phyloP scores from a whole-genome alignment of 23 tunicate species.

The Trididemnum clinides region DNA sequence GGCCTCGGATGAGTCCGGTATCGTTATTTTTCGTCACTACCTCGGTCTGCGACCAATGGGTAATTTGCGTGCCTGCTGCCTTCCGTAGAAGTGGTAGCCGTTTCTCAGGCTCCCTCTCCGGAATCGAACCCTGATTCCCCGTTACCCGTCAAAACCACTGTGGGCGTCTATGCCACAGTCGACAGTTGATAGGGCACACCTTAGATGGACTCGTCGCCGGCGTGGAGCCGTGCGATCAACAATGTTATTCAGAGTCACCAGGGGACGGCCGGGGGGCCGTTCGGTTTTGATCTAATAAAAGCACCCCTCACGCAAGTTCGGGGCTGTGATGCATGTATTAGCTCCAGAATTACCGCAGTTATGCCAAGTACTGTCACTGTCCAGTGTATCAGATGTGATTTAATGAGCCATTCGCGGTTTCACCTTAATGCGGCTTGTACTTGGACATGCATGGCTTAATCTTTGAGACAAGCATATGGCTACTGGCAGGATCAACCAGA shows the following conservation, averaged over 20 bases:
- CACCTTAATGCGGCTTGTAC: slow-evolving; percentile 23
- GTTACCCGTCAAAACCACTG: slow-evolving; percentile 59
- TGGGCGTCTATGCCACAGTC: slow-evolving; percentile 48
- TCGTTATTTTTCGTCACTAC: slow-evolving; percentile 77
- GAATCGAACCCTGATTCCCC: slow-evolving; percentile 59
- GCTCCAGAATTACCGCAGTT: slow-evolving; percentile 45
- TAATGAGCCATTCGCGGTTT: slow-evolving; percentile 51
- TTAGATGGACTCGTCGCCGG: slow-evolving; percentile 42
- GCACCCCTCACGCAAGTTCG: slow-evolving; percentile 12
- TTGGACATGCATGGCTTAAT: slow-evolving; percentile 43
- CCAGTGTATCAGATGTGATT: slow-evolving; percentile 28
- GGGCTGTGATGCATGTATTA: slow-evolving; percentile 9
- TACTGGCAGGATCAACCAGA: slow-evolving; percentile 44
- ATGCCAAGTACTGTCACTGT: not conserved
- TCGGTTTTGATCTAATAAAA: slow-evolving; percentile 34
- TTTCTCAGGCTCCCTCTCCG: too few relatives aligned
- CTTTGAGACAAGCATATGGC: slow-evolving; percentile 54
- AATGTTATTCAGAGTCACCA: slow-evolving; percentile 57
- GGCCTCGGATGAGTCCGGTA: slow-evolving; percentile 62
- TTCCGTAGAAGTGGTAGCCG: slow-evolving; percentile 86
- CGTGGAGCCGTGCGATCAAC: slow-evolving; percentile 72
- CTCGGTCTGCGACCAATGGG: slow-evolving; percentile 77
- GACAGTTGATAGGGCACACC: slow-evolving; percentile 58
- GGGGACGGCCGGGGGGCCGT: too few relatives aligned
- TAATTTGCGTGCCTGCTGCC: slow-evolving; percentile 84